These are phyloP conservation scores for Myotis findleyi DNA, from an alignment of 2,797 vertebrate species.

Conservation along the genomic window DNA sequence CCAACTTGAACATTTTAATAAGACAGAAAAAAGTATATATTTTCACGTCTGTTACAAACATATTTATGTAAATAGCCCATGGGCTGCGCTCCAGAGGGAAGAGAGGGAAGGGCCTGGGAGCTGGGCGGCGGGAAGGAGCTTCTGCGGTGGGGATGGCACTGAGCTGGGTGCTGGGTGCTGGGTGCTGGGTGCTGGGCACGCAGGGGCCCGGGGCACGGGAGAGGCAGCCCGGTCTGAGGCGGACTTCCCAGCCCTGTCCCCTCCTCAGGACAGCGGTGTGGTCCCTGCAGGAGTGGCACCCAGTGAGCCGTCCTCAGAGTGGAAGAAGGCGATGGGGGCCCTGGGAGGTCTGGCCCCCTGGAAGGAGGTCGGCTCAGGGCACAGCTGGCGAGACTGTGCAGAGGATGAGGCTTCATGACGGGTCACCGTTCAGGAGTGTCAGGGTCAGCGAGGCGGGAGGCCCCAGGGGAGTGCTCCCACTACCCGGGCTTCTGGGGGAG, in stretches of 20 bases:
- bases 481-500: not conserved
- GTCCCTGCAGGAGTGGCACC: not conserved
- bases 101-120: slow-evolving; percentile 58
- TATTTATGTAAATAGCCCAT: slow-evolving; percentile 73
- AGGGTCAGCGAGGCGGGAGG: not conserved
- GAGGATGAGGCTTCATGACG: not conserved
- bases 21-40: slow-evolving; percentile 79
- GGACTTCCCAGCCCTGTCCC: not conserved
- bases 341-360: not conserved
- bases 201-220: accelerated
- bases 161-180: not conserved
- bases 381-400: not conserved
- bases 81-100: slow-evolving; percentile 72
- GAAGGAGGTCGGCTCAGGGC: not conserved
- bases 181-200: not conserved
- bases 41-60: slow-evolving; percentile 75
- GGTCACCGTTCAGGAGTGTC: not conserved
- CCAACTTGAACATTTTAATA: slow-evolving; percentile 87
- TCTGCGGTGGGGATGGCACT: slow-evolving; percentile 62
- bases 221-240: not conserved
- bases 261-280: accelerated
- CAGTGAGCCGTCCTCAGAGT: not conserved
- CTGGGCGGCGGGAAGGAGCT: slow-evolving; percentile 54
- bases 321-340: not conserved
- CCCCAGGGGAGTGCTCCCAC: accelerated